phyloP scores from a whole-genome alignment of 1,140 invertebrate genomes.

The Sweltsa coloradensis region DNA sequence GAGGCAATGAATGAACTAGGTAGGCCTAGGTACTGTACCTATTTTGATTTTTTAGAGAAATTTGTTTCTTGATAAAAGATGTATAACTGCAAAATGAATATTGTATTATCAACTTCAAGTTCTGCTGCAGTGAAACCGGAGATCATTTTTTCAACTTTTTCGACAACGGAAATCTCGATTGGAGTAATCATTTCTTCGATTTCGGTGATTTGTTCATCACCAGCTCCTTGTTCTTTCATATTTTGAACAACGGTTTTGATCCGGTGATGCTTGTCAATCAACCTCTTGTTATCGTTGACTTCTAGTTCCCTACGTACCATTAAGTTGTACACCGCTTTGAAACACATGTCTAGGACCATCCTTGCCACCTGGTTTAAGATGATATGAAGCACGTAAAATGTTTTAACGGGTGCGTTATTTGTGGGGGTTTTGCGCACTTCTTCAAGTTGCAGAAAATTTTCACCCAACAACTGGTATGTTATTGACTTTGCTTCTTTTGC shows the following conservation, averaged over 20 bases:
- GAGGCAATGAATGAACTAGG: not conserved
- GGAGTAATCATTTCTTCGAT: constrained; percentile 68
- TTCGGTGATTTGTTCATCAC: constrained; percentile 62
- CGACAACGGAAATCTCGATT: constrained; percentile 53
- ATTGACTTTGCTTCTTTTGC: constrained; percentile 77
- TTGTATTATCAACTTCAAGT: constrained; percentile 55
- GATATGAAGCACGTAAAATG: constrained; percentile 63
- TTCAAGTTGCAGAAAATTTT: constrained; percentile 66
- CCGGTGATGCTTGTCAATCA: constrained; percentile 67
- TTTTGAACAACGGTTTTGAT: constrained; percentile 65
- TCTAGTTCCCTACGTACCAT: constrained; percentile 47
- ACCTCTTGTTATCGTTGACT: constrained; percentile 27
- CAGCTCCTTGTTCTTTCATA: constrained; percentile 58
- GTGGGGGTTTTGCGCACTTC: constrained; percentile 48
- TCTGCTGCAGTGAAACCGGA: constrained; percentile 53
- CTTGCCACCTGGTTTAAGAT: constrained; percentile 53
- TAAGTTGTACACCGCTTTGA: constrained; percentile 62
- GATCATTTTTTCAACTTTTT: constrained; percentile 48
- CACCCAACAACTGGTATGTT: constrained; percentile 66
- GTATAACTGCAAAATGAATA: constrained; percentile 57
- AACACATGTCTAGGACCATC: constrained; percentile 59
- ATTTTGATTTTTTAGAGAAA: constrained; percentile 2
- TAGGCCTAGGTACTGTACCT: too few species aligned
- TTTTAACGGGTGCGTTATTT: constrained; percentile 46
- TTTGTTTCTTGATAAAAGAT: constrained; percentile 18